Base-by-base conservation (phyloP, 1,140 invertebrate species). In the Dermatophagoides farinae region DNA sequence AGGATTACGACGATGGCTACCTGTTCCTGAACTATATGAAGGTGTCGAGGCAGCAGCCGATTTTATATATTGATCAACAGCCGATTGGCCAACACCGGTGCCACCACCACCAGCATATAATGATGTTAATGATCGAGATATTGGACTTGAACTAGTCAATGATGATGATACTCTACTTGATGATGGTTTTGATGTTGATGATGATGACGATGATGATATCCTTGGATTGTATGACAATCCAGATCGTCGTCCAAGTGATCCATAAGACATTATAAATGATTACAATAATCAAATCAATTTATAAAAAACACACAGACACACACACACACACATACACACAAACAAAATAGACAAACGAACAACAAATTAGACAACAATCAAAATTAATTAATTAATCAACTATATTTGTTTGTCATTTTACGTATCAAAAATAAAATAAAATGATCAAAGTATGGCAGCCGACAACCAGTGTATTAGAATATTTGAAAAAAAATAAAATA, bases 41-140 rank as follows among this genome's bases (percentile, higher is more conserved):
- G 23, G 25, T 18, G 44, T 22, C 11, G 47, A 11, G 2, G 31
- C 2, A 18, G 37, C 31, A 31, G 20, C 31, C 6, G 31, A 20
- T 18, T 20, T 4, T 4, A 47, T 37, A 44, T 50, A 49, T 22
- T 60, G 58, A 52, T 47, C 58, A 22, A 41, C 40, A 43, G 40
- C 38, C 20, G 38, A 44, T 31, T 31, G 31, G 31, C 31, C 31
- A 31, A 57, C 37, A 31, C 14, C 53, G 53, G 4, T 31, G 11
- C 23, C 1, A 22, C 46, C 46, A 39, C 1, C 20, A 12, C 41
- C 20, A 38, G 31, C 23, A 18, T 20, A 25, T 22, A 60, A 25
- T 12, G 41, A 49, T 12, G 58, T 60, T 25, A 60, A 41, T n/a
- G 58, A 60, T 9, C 58, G 58, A 14, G 58, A 60, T 20, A 60